Evolutionary conservation across 1,140 invertebrate species (phyloP), one percentile per base, ranked within the genome.

Genomic region (Aphidius ervi): DNA sequence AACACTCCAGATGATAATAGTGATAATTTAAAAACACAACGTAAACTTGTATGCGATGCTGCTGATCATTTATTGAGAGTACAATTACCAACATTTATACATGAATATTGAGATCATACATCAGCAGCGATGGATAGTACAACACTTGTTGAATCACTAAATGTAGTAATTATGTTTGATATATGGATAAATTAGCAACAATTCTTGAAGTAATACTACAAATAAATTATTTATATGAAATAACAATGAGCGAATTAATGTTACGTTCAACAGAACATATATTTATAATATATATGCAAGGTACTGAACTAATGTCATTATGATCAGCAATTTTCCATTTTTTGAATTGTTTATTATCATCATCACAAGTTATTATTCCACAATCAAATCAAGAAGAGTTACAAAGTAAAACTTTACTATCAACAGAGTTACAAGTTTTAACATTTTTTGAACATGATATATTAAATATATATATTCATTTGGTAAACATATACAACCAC

Each of bases 401-500:
- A 31, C 83, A 86, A 65, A 85, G 81, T 59, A 88, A 87, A 72
- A 84, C 79, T 90, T 95, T 74, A 92, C 88, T 69, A 77, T 90
- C 42, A 75, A 89, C 90, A 45, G 97, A 97, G 48, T 85, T 99
- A 57, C 97, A 99, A 82, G 86, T 98, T 64, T 86, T 90, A 7
- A 87, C 93, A 1, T 99, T 99, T 78, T 87, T 85, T 59, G 93
- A 97, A 70, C 91, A 98, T 65, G 96, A 99, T 74, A 93, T 99
- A 64, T 81, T 97, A 58, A 99, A n/a, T n/a, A 98, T 78, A 90
- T 98, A 52, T 98, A 95, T 82, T 97, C 97, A 2, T 87, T 97
- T 67, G 96, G 98, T 6, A 99, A 99, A 82, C 95, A 98, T 82
- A 94, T 98, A 72, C 95, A 95, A 82, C 96, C 96, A 8, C 86